phyloP scores from a whole-genome alignment of 2,888 invertebrate genomes.

The Diabrotica balteata region DNA sequence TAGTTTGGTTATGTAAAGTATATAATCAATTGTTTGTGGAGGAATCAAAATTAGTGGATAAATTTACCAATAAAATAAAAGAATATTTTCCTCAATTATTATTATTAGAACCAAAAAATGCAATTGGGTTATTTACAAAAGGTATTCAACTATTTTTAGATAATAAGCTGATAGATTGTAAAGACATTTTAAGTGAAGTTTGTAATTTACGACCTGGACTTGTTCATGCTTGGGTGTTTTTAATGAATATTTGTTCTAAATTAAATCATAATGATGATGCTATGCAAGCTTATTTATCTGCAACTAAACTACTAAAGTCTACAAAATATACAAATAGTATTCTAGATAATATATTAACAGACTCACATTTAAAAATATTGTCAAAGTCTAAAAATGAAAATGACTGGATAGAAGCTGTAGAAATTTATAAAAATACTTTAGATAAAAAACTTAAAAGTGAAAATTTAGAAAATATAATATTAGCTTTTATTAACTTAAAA shows the following conservation, averaged over 20 bases:
- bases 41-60: constrained; percentile 43
- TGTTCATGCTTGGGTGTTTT: constrained; percentile 61
- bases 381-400: constrained; percentile 60
- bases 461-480: constrained; percentile 46
- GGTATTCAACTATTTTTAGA: constrained; percentile 65
- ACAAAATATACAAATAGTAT: constrained; percentile 48
- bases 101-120: constrained; percentile 66
- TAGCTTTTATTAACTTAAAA: constrained; percentile 58
- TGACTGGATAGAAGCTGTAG: constrained; percentile 59
- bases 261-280: constrained; percentile 65
- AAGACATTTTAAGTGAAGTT: constrained; percentile 61
- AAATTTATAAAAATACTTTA: constrained; percentile 50
- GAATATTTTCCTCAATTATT: constrained; percentile 64
- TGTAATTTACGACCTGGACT: constrained; percentile 59
- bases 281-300: constrained; percentile 55
- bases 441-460: constrained; percentile 44
- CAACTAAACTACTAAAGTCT: constrained; percentile 54
- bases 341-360: constrained; percentile 49
- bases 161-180: constrained; percentile 65
- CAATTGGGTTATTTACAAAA: constrained; percentile 68
- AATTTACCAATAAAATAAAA: constrained; percentile 31
- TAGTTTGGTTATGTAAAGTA: constrained; percentile 70
- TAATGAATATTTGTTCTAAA: constrained; percentile 61
- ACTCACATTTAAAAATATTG: constrained; percentile 57
- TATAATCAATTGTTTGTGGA: constrained; percentile 62